Evolutionary conservation across 2,888 invertebrate species (phyloP).

Genomic region (Zeuzera pyrina): DNA sequence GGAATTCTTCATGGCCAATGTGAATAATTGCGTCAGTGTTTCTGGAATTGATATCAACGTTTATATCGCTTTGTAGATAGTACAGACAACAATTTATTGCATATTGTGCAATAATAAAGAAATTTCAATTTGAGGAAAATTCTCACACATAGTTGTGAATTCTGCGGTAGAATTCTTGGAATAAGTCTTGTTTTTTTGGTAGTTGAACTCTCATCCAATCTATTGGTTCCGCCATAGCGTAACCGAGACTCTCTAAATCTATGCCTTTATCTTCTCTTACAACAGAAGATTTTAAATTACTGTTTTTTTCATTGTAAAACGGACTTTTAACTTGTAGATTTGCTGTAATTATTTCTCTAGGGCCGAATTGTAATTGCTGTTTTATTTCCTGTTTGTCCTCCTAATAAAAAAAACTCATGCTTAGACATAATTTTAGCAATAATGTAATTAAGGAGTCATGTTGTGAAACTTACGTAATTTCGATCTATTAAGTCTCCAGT

Average conservation of each 20-base stretch:
- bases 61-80: too few species aligned
- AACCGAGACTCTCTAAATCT: slow-evolving; percentile 72
- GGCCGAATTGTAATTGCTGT: slow-evolving; percentile 30
- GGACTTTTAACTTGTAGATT: neutral
- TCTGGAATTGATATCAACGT: slow-evolving; percentile 55
- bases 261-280: slow-evolving; percentile 46
- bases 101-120: neutral
- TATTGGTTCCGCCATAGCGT: slow-evolving; percentile 68
- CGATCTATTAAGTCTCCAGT: slow-evolving; percentile 22
- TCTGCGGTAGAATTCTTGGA: slow-evolving; percentile 76
- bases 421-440: neutral
- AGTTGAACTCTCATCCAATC: slow-evolving; percentile 76
- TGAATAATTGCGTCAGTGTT: slow-evolving; percentile 79
- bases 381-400: slow-evolving; percentile 28
- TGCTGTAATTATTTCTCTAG: slow-evolving; percentile 18
- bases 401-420: slow-evolving; percentile 16
- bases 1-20: slow-evolving; percentile 77
- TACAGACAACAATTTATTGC: too few species aligned
- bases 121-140: slow-evolving; percentile 1
- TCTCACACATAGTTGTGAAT: slow-evolving; percentile 78
- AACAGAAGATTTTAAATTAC: slow-evolving; percentile 22
- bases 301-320: neutral
- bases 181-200: slow-evolving; percentile 78
- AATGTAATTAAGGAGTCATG: neutral
- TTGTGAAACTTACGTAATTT: neutral